Evolutionary conservation across 1,140 invertebrate genomes (phyloP).

Genomic region (Mya arenaria): DNA sequence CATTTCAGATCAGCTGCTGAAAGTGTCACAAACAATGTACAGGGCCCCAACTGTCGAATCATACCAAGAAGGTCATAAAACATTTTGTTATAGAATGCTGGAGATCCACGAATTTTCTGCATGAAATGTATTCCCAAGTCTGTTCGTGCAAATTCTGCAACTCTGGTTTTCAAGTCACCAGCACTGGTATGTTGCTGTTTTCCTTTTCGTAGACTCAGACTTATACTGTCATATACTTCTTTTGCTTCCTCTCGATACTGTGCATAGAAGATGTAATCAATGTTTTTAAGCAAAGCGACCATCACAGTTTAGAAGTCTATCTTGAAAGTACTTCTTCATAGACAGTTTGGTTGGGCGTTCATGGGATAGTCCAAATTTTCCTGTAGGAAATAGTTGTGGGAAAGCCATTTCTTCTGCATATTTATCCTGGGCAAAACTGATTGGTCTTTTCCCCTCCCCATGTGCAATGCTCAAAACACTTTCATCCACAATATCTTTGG

Average conservation of each 20-base stretch:
- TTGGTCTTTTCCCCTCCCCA: conserved; percentile 15
- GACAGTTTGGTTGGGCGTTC: neutral
- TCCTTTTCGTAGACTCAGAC: conserved; percentile 8
- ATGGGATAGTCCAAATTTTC: neutral
- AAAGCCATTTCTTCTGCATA: conserved; percentile 2
- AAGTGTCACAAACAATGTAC: conserved; percentile 20
- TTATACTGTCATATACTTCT: conserved; percentile 10
- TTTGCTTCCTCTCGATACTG: conserved; percentile 24
- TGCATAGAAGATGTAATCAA: conserved; percentile 24
- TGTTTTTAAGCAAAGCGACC: conserved; percentile 1
- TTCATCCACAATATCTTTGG: neutral
- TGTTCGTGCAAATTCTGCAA: neutral
- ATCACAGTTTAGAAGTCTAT: conserved; percentile 8
- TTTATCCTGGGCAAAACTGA: neutral
- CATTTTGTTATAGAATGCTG: conserved; percentile 40
- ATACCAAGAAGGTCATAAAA: conserved; percentile 22
- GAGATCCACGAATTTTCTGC: conserved; percentile 25
- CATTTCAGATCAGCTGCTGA: conserved; percentile 11
- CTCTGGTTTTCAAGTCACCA: too few relatives aligned
- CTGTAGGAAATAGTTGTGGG: conserved; percentile 19
- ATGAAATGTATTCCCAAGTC: conserved; percentile 27
- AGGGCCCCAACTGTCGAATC: conserved; percentile 10
- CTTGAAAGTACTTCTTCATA: conserved; percentile 26
- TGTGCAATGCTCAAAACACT: conserved; percentile 9
- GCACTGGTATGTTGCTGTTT: conserved; percentile 5